These are phyloP conservation scores for Exocentrus adspersus DNA, from an alignment of 2,888 invertebrate genomes.

Conservation along the genomic window DNA sequence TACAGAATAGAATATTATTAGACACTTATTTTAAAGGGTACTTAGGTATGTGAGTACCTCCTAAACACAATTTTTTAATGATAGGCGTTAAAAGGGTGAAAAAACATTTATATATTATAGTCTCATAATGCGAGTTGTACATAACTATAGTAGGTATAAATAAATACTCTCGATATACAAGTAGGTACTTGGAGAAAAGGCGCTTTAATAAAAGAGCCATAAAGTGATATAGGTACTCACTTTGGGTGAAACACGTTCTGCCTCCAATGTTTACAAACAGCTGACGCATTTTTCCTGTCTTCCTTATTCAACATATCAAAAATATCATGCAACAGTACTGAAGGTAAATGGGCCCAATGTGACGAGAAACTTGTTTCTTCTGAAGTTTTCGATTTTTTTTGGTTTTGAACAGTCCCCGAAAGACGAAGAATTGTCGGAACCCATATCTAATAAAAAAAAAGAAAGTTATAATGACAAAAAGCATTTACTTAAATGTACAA, in stretches of 20 bases:
- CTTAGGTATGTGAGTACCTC: too few relatives aligned
- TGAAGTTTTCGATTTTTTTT: constrained; percentile 60
- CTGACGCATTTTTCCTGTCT: constrained; percentile 60
- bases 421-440: constrained; percentile 56
- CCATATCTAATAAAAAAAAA: constrained; percentile 53
- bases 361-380: constrained; percentile 43
- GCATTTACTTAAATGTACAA: constrained; percentile 13
- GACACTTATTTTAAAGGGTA: too few relatives aligned
- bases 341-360: constrained; percentile 61
- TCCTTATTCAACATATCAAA: constrained; percentile 57
- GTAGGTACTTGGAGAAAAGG: too few relatives aligned
- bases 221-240: constrained; percentile 47
- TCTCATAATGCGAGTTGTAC: too few relatives aligned
- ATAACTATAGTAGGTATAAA: too few relatives aligned
- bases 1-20: background rate
- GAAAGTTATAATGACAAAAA: constrained; percentile 29
- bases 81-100: too few relatives aligned
- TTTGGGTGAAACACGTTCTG: constrained; percentile 60
- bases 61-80: too few relatives aligned
- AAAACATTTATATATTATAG: too few relatives aligned
- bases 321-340: constrained; percentile 60
- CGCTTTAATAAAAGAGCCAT: too few relatives aligned
- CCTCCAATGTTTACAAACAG: constrained; percentile 62
- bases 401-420: constrained; percentile 59
- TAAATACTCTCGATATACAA: too few relatives aligned